Evolutionary conservation across 2,888 invertebrate genomes (phyloP).

Genomic region (Dilophus febrilis): DNA sequence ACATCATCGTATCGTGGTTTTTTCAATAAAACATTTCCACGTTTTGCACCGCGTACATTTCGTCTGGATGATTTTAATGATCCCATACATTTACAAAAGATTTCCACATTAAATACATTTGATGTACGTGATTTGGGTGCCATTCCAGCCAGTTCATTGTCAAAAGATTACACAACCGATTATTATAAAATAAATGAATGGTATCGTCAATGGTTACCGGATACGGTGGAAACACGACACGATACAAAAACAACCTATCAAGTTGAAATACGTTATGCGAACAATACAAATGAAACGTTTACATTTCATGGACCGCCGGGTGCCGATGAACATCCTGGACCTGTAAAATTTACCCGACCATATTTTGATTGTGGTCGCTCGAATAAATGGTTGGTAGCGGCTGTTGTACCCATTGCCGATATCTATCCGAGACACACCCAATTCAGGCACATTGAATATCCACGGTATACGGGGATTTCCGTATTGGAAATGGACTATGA

Average conservation of each 20-base stretch:
- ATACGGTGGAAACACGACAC: conserved; percentile 61
- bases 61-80: conserved; percentile 88
- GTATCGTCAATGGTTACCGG: conserved; percentile 85
- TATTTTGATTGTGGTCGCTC: conserved; percentile 93
- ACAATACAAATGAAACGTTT: conserved; percentile 89
- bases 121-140: conserved; percentile 73
- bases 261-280: conserved; percentile 84
- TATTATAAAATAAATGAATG: conserved; percentile 86
- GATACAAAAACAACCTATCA: conserved; percentile 86
- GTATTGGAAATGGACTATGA: conserved; percentile 95
- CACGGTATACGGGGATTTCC: conserved; percentile 74
- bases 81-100: conserved; percentile 85
- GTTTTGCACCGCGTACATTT: conserved; percentile 87
- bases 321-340: conserved; percentile 79
- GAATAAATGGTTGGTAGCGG: conserved; percentile 90
- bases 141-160: conserved; percentile 57
- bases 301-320: conserved; percentile 90
- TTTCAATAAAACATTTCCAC: conserved; percentile 87
- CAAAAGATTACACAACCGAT: conserved; percentile 79
- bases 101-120: conserved; percentile 89
- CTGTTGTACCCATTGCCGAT: conserved; percentile 87
- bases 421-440: conserved; percentile 87
- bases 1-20: conserved; percentile 88
- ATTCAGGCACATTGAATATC: conserved; percentile 9
- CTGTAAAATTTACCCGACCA: conserved; percentile 84